These are phyloP conservation scores for Geococcyx californianus DNA, from an alignment of 2,113 vertebrate genomes.

Conservation along the genomic window DNA sequence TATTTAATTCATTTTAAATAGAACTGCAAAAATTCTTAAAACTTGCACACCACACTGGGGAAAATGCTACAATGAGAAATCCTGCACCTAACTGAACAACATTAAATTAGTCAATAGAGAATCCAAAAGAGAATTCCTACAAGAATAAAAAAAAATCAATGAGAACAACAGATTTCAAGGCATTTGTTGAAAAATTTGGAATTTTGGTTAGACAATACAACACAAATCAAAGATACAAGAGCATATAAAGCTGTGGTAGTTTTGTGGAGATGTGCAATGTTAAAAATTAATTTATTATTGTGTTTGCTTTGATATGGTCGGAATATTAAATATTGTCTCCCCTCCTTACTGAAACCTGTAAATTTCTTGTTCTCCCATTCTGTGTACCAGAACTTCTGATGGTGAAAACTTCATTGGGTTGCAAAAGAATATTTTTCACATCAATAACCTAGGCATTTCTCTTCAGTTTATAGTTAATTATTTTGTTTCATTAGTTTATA, in stretches of 20 bases:
- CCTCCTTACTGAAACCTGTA: background rate
- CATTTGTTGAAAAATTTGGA: background rate
- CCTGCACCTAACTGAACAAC: background rate
- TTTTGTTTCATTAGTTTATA: slow-evolving; percentile 34
- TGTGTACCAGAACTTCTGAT: background rate
- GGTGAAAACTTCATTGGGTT: background rate
- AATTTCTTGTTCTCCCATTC: background rate
- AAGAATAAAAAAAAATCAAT: background rate
- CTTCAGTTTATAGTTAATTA: slow-evolving; percentile 10
- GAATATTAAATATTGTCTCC: background rate
- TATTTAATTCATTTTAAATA: background rate
- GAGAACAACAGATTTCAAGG: background rate
- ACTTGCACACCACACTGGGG: background rate
- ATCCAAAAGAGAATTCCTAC: background rate
- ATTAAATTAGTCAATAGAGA: background rate
- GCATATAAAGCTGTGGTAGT: background rate
- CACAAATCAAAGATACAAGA: background rate
- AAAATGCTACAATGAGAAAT: background rate
- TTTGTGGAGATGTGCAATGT: background rate
- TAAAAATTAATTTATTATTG: background rate
- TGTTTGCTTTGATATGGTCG: background rate
- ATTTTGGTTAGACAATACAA: background rate
- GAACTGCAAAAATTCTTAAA: background rate
- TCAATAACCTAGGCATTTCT: background rate
- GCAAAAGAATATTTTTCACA: background rate